Percentiles rank a stretch among this genome's conserved stretches.
phyloP scores from a whole-genome alignment of 2,888 invertebrate genomes.

The Lordiphosa fenestrarum region DNA sequence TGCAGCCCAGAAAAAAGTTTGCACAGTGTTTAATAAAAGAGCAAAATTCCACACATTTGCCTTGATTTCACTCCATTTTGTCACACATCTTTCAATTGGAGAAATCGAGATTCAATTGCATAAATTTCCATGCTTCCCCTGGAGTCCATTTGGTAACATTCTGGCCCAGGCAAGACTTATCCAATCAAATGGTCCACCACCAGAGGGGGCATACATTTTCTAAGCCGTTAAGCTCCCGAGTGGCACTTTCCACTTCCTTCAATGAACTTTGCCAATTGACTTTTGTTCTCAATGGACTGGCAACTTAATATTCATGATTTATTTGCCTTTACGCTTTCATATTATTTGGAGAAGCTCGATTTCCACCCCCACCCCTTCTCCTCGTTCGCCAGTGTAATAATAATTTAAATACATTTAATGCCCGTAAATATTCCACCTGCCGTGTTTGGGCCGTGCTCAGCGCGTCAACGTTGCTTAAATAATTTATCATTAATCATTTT shows the following conservation, averaged over 20 bases:
- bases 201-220: constrained; percentile 41
- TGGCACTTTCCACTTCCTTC: constrained; percentile 35
- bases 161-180: constrained; percentile 22
- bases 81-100: constrained; percentile 36
- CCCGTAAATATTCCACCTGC: constrained; percentile 55
- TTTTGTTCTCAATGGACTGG: constrained; percentile 49
- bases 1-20: no score
- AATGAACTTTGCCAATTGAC: constrained; percentile 61
- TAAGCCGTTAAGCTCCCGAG: constrained; percentile 67
- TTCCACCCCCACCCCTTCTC: neutral
- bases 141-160: constrained; percentile 33
- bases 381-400: constrained; percentile 36
- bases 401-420: constrained; percentile 68
- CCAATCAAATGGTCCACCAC: constrained; percentile 57
- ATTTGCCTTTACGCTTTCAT: constrained; percentile 47
- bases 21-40: no score
- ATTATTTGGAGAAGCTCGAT: constrained; percentile 39
- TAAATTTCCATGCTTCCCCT: constrained; percentile 51
- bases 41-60: no score
- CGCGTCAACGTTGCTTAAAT: constrained; percentile 63
- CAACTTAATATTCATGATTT: constrained; percentile 71
- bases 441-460: constrained; percentile 19
- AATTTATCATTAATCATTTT: constrained; percentile 71
- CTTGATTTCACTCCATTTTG: constrained; percentile 4
- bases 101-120: constrained; percentile 65